phyloP scores from a whole-genome alignment of 2,797 vertebrate genomes.

The Lophura swinhoii region DNA sequence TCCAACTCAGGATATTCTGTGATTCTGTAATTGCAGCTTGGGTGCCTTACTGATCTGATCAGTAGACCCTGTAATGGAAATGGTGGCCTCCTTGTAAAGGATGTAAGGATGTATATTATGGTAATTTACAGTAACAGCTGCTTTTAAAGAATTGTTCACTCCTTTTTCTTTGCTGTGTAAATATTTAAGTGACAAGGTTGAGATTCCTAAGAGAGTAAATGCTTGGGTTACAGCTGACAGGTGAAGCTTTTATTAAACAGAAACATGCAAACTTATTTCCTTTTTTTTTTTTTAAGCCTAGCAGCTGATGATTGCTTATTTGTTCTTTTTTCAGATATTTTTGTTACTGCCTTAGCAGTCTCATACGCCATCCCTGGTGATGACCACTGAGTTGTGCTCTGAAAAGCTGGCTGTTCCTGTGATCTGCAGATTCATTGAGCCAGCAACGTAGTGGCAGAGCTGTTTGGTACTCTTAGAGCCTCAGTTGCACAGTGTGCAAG shows the following conservation, averaged over 20 bases:
- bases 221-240: neutral
- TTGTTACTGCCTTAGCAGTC: neutral
- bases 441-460: fast-evolving
- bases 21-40: neutral
- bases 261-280: neutral
- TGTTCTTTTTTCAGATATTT: neutral
- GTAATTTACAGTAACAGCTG: neutral
- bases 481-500: fast-evolving
- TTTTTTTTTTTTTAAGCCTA: neutral
- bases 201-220: neutral
- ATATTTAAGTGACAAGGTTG: neutral
- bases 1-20: neutral
- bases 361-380: neutral
- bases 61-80: neutral
- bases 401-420: neutral
- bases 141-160: neutral
- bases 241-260: conserved; percentile 4
- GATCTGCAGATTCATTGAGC: neutral
- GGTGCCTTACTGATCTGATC: neutral
- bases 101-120: neutral
- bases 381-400: neutral
- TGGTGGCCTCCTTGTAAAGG: neutral
- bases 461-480: neutral
- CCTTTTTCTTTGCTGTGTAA: neutral
- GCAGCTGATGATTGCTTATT: neutral